Percentiles rank a stretch among this genome's conserved stretches.
Conservation (phyloP, 1,140 invertebrate genomes). For the Drosophila triauraria region DNA sequence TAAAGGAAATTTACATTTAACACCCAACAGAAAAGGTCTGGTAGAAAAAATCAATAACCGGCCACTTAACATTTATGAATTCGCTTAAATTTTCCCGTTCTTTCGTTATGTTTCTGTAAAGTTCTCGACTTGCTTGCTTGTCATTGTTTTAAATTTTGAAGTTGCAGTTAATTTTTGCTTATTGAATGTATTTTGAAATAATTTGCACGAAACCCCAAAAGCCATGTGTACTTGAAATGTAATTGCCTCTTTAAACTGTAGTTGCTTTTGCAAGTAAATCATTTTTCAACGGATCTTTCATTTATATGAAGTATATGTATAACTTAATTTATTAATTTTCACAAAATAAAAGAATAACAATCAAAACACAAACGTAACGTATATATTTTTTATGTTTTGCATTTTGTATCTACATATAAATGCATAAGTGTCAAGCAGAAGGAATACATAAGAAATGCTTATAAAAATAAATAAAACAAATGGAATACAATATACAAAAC, state of each 20-base stretch:
- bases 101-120: background rate
- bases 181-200: conserved; percentile 44
- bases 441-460: conserved; percentile 71
- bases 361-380: conserved; percentile 42
- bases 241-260: conserved; percentile 39
- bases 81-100: background rate
- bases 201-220: conserved; percentile 46
- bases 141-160: conserved; percentile 4
- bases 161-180: background rate
- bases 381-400: conserved; percentile 55
- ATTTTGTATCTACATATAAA: conserved; percentile 68
- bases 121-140: background rate
- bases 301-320: conserved; percentile 24
- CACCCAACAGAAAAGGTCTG: conserved; percentile 1
- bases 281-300: conserved; percentile 17
- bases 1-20: conserved; percentile 45
- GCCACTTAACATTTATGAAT: conserved; percentile 13
- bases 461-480: conserved; percentile 57
- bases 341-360: conserved; percentile 13
- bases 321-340: conserved; percentile 60
- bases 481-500: conserved; percentile 52
- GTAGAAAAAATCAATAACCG: conserved; percentile 9
- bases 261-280: conserved; percentile 22
- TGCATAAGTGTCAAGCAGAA: conserved; percentile 66
- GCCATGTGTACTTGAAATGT: conserved; percentile 16